Conservation (phyloP, 2,888 invertebrate genomes). For the Tridacna crocea region DNA sequence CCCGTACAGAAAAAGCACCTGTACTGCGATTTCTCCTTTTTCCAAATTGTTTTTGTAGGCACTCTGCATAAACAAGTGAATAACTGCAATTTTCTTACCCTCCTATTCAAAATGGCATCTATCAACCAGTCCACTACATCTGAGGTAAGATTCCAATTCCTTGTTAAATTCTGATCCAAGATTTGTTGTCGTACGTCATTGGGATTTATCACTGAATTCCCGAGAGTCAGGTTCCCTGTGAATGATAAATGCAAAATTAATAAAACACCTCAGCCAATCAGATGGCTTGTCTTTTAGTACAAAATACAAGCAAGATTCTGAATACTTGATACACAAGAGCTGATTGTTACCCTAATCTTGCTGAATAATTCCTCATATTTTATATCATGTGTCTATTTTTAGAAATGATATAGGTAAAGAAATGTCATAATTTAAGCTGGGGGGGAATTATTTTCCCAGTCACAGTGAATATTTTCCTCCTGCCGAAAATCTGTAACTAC, state of each 20-base stretch:
- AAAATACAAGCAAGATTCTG: background rate
- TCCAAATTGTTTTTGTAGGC: background rate
- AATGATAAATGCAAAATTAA: background rate
- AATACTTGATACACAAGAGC: too few relatives aligned
- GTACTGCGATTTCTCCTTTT: background rate
- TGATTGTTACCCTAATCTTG: too few relatives aligned
- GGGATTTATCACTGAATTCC: constrained; percentile 70
- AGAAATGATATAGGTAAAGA: too few relatives aligned
- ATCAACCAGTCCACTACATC: constrained; percentile 70
- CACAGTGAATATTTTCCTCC: too few relatives aligned
- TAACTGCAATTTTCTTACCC: background rate
- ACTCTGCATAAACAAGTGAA: background rate
- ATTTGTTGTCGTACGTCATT: constrained; percentile 63
- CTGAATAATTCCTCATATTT: too few relatives aligned
- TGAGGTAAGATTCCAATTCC: constrained; percentile 56
- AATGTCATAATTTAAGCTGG: too few relatives aligned
- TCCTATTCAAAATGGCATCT: constrained; percentile 64
- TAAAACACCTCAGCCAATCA: background rate
- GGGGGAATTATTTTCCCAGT: too few relatives aligned
- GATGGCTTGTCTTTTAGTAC: too few relatives aligned
- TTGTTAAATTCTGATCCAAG: constrained; percentile 66
- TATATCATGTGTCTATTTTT: too few relatives aligned
- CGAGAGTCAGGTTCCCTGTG: constrained; percentile 69
- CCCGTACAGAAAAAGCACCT: too few relatives aligned
- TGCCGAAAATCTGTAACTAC: too few relatives aligned